A percentile compares a stretch with the other conserved stretches of the same genome.
These are phyloP conservation scores for Scaptomyza cyrtandrae DNA, from an alignment of 2,888 invertebrate species.

Conservation along the genomic window DNA sequence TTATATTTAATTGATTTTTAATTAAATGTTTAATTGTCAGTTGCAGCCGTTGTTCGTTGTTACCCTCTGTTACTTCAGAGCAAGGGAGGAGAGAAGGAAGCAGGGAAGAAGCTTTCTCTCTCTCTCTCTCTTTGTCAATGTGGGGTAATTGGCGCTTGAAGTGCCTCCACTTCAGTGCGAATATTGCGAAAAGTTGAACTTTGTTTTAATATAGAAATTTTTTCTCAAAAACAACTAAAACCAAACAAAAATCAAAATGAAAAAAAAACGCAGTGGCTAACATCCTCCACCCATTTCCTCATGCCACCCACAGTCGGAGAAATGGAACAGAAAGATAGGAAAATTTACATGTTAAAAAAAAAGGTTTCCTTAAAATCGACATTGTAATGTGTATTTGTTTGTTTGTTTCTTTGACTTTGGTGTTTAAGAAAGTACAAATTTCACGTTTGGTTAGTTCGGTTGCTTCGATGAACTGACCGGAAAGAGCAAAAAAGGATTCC, in stretches of 20 bases:
- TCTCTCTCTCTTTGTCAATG: constrained; percentile 5
- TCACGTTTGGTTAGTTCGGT: too few relatives aligned
- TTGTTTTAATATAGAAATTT: constrained; percentile 34
- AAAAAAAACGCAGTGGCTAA: constrained; percentile 21
- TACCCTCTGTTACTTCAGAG: neutral
- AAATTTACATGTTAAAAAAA: too few relatives aligned
- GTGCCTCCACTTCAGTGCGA: constrained; percentile 45
- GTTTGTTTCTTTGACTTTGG: too few relatives aligned
- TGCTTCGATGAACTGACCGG: too few relatives aligned
- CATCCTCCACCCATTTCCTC: neutral
- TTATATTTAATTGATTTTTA: constrained; percentile 73
- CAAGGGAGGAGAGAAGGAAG: too few relatives aligned
- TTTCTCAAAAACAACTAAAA: neutral
- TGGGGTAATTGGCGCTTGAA: constrained; percentile 42
- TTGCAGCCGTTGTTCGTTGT: constrained; percentile 50
- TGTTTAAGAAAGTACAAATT: too few relatives aligned
- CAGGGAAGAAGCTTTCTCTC: neutral
- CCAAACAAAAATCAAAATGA: constrained; percentile 9
- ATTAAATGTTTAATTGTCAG: constrained; percentile 77
- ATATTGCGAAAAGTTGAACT: constrained; percentile 53
- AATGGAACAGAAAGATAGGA: too few relatives aligned
- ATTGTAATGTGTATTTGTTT: too few relatives aligned
- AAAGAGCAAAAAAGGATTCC: too few relatives aligned
- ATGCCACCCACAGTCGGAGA: too few relatives aligned
- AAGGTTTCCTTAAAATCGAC: too few relatives aligned